Base-by-base conservation (phyloP, 1,140 invertebrate genomes). In the Tetraneura akinire region DNA sequence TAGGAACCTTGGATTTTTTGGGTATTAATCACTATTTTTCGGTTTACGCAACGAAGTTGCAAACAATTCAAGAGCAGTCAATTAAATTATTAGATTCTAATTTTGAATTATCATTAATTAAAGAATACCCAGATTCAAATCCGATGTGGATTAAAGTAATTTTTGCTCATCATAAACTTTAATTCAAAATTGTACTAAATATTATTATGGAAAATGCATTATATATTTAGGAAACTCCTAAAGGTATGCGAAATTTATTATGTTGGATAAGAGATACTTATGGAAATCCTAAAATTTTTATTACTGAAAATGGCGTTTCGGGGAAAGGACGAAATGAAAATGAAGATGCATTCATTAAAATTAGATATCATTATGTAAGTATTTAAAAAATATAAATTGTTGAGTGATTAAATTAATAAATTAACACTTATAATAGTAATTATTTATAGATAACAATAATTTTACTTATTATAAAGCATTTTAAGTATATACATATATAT, bases 291-390 rank as follows among this genome's bases (percentile, higher is more conserved):
- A 84, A 86, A 70, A 85, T 90, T 49, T 85, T 88, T 57, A 87
- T 91, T 18, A 89, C 89, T 14, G 91, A 91, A 85, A 91, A 90
- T 83, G 91, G 90, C 0, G 85, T 85, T 80, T 85, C 85, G 57
- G 87, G 88, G 8, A 51, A 37, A 49, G 64, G 45, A 14, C 73
- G 10, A 53, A 32, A 76, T n/a, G 73, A 42, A 49, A n/a, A 57
- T 9, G 49, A 73, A 2, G 9, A 51, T 10, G 4, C 42, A 16
- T 70, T 70, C 11, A 47, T 70, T 51, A 73, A 73, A 73, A 73
- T 53, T 10, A 49, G 16, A 73, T 73, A 73, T 53, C 70, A 73
- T 53, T 49, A 51, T 16, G 70, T 73, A 73, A 53, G 26, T 47
- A 70, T 45, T 47, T 14, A 3, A 42, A n/a, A n/a, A n/a, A n/a